Conservation (phyloP, 2,888 invertebrate genomes). For the Xanthorhoe spadicearia region DNA sequence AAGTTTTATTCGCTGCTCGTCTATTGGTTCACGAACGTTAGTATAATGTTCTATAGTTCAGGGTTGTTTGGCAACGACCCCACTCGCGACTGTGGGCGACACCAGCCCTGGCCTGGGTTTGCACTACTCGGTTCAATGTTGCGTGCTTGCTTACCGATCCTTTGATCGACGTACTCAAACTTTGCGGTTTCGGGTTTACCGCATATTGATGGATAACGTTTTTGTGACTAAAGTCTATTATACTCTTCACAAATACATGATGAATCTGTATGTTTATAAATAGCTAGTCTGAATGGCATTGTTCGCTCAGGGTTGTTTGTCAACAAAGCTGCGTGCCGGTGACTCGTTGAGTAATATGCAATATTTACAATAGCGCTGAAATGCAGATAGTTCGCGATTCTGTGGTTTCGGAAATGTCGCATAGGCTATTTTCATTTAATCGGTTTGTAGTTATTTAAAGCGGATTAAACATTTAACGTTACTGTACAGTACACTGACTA, state of each 20-base stretch:
- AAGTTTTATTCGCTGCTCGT: conserved; percentile 2
- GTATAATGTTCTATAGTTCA: conserved; percentile 17
- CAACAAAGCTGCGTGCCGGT: conserved; percentile 27
- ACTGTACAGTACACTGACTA: neutral
- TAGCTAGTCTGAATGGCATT: conserved; percentile 15
- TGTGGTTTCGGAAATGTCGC: conserved; percentile 11
- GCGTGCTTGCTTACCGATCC: conserved; percentile 8
- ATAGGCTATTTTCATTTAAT: conserved; percentile 2
- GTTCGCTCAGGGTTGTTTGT: conserved; percentile 30
- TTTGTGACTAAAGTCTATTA: neutral
- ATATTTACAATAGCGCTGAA: conserved; percentile 5
- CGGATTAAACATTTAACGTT: neutral
- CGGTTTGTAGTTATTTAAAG: conserved; percentile 10
- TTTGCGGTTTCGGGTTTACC: conserved; percentile 8
- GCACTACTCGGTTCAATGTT: conserved; percentile 8
- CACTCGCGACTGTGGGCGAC: neutral
- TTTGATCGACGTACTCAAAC: conserved; percentile 13
- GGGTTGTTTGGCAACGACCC: conserved; percentile 24
- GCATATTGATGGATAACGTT: conserved; percentile 17
- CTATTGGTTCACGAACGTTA: conserved; percentile 12
- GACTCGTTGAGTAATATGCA: conserved; percentile 14
- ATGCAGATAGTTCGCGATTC: neutral
- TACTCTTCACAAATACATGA: conserved; percentile 7
- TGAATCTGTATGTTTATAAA: conserved; percentile 23
- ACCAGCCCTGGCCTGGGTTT: conserved; percentile 1